Percentiles rank a stretch among this genome's conserved stretches.
Conservation (phyloP, 2,797 vertebrate species). For the Sciurus vulgaris region DNA sequence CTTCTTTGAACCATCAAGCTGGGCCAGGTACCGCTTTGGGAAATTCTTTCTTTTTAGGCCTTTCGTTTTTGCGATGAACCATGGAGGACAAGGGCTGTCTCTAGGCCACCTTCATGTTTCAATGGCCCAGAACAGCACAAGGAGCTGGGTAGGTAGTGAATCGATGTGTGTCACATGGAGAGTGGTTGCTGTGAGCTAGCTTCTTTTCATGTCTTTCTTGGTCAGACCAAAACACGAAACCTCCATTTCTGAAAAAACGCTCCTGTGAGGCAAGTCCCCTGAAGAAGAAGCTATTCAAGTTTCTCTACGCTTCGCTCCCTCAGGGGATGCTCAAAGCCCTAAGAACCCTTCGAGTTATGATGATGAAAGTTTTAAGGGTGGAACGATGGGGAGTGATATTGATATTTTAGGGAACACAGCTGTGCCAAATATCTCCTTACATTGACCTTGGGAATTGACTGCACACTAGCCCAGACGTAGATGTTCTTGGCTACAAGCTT, state of each 20-base stretch:
- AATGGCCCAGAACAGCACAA: not conserved
- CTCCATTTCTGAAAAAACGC: not conserved
- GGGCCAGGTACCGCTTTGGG: not conserved
- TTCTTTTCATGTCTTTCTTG: not conserved
- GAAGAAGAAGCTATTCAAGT: not conserved
- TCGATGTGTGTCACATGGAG: no score
- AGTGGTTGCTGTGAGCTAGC: not conserved
- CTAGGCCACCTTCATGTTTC: not conserved
- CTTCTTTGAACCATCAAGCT: not conserved
- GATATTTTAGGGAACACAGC: not conserved
- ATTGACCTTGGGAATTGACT: not conserved
- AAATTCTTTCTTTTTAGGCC: slow-evolving; percentile 1
- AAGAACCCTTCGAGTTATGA: not conserved
- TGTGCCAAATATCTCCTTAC: not conserved
- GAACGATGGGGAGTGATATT: not conserved
- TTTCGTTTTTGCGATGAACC: not conserved
- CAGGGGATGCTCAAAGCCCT: not conserved
- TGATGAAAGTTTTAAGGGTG: not conserved
- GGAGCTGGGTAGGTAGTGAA: not conserved
- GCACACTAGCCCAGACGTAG: not conserved
- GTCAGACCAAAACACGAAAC: not conserved
- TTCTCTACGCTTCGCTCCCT: not conserved
- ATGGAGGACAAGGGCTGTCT: not conserved
- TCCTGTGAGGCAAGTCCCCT: not conserved
- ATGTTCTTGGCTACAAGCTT: not conserved